These are phyloP conservation scores for Argyrosomus regius DNA, from an alignment of 2,797 vertebrate genomes.

Conservation along the genomic window DNA sequence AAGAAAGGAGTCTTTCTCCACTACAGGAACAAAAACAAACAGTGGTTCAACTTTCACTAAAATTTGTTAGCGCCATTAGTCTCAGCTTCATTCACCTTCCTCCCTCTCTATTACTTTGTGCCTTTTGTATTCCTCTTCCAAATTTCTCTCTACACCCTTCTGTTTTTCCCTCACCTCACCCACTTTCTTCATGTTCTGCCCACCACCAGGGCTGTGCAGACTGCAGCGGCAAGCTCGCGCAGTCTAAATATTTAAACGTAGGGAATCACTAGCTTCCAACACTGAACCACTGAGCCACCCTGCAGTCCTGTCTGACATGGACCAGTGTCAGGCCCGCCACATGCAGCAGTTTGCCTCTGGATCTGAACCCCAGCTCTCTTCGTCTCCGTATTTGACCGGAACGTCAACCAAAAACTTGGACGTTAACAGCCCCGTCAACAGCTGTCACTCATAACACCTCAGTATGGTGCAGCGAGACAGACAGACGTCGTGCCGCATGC, in stretches of 20 bases:
- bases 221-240: conserved; percentile 44
- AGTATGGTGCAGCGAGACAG: conserved; percentile 42
- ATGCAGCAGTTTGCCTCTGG: conserved; percentile 44
- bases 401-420: conserved; percentile 47
- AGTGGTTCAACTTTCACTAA: conserved; percentile 51
- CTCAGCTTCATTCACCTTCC: conserved; percentile 15
- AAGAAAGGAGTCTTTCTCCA: conserved; percentile 52
- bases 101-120: conserved; percentile 11
- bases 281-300: conserved; percentile 44
- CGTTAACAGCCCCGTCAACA: conserved; percentile 67
- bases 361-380: conserved; percentile 35
- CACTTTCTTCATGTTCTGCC: conserved; percentile 27
- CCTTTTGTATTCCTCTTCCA: conserved; percentile 25
- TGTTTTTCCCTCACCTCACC: conserved; percentile 24
- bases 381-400: conserved; percentile 58
- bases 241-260: conserved; percentile 74
- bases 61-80: conserved; percentile 54
- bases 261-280: conserved; percentile 58
- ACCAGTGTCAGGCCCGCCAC: conserved; percentile 26
- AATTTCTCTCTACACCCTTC: conserved; percentile 4
- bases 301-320: conserved; percentile 47
- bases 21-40: conserved; percentile 73
- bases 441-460: conserved; percentile 64
- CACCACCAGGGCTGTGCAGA: conserved; percentile 48
- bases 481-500: conserved; percentile 48